Base-by-base conservation (phyloP, 1,140 invertebrate genomes). In the Lamellibrachia luymesi region DNA sequence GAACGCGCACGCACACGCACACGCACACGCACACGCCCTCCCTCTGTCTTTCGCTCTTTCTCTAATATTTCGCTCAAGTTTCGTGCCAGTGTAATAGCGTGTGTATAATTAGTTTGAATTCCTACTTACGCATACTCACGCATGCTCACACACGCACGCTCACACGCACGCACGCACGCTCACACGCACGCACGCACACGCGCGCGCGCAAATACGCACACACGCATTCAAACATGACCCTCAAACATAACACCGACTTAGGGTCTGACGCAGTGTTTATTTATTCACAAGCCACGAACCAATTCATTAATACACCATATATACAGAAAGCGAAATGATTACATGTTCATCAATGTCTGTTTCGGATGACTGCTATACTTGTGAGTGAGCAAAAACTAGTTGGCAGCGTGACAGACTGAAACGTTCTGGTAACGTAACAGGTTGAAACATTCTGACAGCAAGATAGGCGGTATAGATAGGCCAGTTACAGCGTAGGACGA, bases 311-410 rank as follows among this genome's bases (percentile, higher is more conserved):
- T 80, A 80, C 64, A 80, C 13, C 64, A 80, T 80, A 80, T 80
- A 80, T 80, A 80, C 64, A 80, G 64, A 80, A 80, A 80, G 64
- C 64, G 64, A 80, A 80, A 80, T 80, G 64, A 80, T 80, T 80
- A 80, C 13, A 80, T 8, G 4, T 80, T 80, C 25, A 80, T 80
- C 64, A 80, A 80, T 80, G 64, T 80, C 64, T 22, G 4, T 80
- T 10, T 17, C 64, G 64, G 64, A 80, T 80, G 1, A 80, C 13
- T 22, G 64, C 2, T 80, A 80, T 22, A 80, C 64, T 22, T 80
- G 2, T 8, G 64, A 6, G 64, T 80, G 64, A 80, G 64, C 64
- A 4, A 22, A 80, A 80, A 80, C 5, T 2, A 80, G 13, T 22
- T 80, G 6, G 2, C 64, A 80, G 6, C 64, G 64, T 80, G 7